Conservation (phyloP, 2,797 vertebrate genomes). For the Hipposideros larvatus region DNA sequence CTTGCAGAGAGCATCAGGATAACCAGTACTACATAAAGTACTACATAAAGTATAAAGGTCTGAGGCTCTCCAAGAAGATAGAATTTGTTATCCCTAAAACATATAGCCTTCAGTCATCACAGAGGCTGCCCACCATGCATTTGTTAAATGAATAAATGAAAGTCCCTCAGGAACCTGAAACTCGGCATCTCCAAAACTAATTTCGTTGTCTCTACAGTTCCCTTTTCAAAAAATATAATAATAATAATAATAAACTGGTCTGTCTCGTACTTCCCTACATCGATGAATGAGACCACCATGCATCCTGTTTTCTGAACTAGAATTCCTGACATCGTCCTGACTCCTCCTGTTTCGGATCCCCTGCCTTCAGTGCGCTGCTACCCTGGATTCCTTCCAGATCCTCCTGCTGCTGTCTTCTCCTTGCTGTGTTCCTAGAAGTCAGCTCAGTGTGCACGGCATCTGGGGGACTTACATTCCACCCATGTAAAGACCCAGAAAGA, state of each 20-base stretch:
- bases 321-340: not conserved
- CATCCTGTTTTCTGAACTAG: not conserved
- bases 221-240: not conserved
- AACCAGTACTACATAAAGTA: not conserved
- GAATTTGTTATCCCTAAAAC: not conserved
- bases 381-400: not conserved
- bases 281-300: not conserved
- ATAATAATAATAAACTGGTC: not conserved
- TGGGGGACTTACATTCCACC: not conserved
- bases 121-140: not conserved
- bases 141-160: not conserved
- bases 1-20: not conserved
- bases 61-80: not conserved
- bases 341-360: not conserved
- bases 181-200: constrained; percentile 24
- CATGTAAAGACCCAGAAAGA: not conserved
- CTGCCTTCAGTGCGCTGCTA: not conserved
- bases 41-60: not conserved
- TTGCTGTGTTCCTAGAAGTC: not conserved
- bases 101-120: not conserved
- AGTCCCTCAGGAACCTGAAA: not conserved
- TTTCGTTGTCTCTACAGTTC: not conserved
- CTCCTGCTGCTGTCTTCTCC: not conserved
- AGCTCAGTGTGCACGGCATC: not conserved
- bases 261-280: not conserved